Evolutionary conservation across 2,888 invertebrate genomes (phyloP).

Genomic region (Lepidochrysops patricia): DNA sequence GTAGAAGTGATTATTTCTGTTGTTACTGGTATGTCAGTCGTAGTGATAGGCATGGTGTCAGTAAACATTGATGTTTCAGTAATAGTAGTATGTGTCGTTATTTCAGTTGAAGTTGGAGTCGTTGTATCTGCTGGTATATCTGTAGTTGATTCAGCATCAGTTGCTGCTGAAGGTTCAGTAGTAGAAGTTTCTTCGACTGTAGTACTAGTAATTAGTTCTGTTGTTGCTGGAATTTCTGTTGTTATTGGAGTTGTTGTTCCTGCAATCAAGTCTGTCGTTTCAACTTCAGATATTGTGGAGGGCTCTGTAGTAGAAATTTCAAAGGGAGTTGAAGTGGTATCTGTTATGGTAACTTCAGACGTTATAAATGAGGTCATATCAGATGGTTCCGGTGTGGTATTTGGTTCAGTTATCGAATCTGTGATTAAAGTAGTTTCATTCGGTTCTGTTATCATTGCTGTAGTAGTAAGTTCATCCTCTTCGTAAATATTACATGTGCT

Average conservation of each 20-base stretch:
- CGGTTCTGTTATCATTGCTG: background rate
- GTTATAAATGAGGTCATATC: background rate
- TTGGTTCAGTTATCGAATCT: background rate
- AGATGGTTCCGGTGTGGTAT: background rate
- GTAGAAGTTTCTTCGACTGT: background rate
- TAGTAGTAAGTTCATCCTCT: background rate
- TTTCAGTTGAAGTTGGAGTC: background rate
- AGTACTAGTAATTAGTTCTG: background rate
- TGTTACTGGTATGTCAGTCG: background rate
- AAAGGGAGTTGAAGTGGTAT: background rate
- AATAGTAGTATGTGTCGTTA: background rate
- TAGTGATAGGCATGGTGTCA: background rate
- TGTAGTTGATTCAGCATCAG: background rate
- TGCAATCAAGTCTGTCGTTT: background rate
- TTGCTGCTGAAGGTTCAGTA: background rate
- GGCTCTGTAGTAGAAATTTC: background rate
- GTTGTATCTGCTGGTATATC: background rate
- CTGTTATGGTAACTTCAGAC: background rate
- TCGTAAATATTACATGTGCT: constrained; percentile 12
- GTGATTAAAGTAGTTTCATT: background rate
- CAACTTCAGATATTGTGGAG: too few species aligned
- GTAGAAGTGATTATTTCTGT: background rate
- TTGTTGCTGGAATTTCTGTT: background rate
- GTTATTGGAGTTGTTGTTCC: background rate
- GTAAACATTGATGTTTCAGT: background rate